Evolutionary conservation across 2,113 vertebrate species (phyloP), one percentile per base, ranked within the genome.

Genomic region (Isurus oxyrinchus): DNA sequence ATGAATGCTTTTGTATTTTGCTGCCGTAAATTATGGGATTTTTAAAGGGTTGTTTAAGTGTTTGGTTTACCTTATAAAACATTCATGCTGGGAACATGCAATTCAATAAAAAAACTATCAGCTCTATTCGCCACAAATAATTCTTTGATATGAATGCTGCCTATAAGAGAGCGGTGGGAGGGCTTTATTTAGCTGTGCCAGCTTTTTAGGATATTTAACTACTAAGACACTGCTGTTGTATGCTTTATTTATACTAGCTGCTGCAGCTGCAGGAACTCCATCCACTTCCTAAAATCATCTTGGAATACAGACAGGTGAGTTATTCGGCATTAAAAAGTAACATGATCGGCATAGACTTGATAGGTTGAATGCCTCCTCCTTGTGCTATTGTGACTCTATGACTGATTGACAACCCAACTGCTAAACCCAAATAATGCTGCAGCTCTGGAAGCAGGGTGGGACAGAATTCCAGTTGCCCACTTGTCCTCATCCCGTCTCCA

Each of bases 251-350:
- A 76, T 35, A 97, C 55, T 91, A 99, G 99, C 97, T 99, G 96
- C 97, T 97, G 94, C 98, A 98, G 96, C 98, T 99, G 55, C 98
- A 98, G 97, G 98, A 98, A 96, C 97, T 99, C 95, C 99, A 99
- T 97, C 98, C 98, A 27, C 97, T 99, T 96, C 99, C 99, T 31
- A 99, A 98, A 98, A 98, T 99, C 96, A 98, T 99, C 97, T 97
- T 99, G 96, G 98, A 99, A 96, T 98, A 99, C 96, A 98, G 99
- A 96, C 99, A 98, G 98, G 99, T 99, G 96, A 97, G 97, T 96
- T 91, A 63, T 25, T 55, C 49, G 5, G 44, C 67, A 10, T 13
- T 21, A 49, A 55, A 16, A 16, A 3, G 23, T 44, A 8, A 49
- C 35, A 25, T 59, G 31, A 5, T 14, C 72, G 31, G 69, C 27